Conservation (phyloP, 2,888 invertebrate genomes). For the Meganola albula region DNA sequence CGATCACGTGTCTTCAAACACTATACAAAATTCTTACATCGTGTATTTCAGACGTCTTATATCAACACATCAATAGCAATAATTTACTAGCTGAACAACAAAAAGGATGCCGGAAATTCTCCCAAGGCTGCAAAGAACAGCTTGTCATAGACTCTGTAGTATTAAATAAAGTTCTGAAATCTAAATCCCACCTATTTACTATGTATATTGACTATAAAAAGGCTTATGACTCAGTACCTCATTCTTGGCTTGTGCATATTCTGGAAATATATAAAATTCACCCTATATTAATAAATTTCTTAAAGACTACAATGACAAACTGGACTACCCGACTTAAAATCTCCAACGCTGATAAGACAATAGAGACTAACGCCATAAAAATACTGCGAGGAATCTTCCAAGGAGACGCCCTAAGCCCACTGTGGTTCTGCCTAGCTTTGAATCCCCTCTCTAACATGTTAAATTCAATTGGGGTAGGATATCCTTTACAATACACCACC, state of each 20-base stretch:
- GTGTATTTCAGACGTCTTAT: conserved; percentile 17
- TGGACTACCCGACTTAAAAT: too few species aligned
- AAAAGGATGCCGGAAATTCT: conserved; percentile 19
- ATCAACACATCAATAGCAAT: conserved; percentile 14
- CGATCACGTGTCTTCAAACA: conserved; percentile 29
- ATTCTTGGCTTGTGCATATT: conserved; percentile 9
- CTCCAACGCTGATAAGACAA: too few species aligned
- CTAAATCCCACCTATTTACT: conserved; percentile 3
- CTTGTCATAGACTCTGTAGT: conserved; percentile 15
- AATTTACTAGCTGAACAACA: conserved; percentile 23
- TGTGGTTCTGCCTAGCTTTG: conserved; percentile 6
- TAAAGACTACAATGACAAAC: conserved; percentile 3
- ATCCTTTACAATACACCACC: too few species aligned
- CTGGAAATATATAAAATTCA: conserved; percentile 3
- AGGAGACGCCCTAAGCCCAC: conserved; percentile 18
- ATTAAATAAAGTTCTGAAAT: conserved; percentile 1
- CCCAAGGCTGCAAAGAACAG: conserved; percentile 21
- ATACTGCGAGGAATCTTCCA: conserved; percentile 21
- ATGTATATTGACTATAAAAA: conserved; percentile 13
- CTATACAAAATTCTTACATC: conserved; percentile 25
- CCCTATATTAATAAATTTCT: not conserved
- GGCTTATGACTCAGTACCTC: conserved; percentile 9
- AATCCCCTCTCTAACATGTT: conserved; percentile 3
- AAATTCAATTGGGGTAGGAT: not conserved
- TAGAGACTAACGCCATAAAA: conserved; percentile 8